Conservation (phyloP, 2,888 invertebrate genomes). For the Lagria hirta region DNA sequence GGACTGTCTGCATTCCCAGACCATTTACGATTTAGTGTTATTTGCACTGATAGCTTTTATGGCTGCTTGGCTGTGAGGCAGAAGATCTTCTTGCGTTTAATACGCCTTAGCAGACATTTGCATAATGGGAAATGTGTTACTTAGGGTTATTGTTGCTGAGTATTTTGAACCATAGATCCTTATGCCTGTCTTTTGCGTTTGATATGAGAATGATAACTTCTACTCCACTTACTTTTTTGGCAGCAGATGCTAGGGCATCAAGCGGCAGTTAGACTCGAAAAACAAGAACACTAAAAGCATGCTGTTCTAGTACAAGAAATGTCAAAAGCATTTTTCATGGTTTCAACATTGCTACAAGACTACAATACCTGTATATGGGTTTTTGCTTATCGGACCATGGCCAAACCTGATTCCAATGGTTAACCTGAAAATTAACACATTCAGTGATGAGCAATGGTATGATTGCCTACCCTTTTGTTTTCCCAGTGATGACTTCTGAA, state of each 20-base stretch:
- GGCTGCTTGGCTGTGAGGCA: too few relatives aligned
- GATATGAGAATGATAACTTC: too few relatives aligned
- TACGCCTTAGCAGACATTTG: too few relatives aligned
- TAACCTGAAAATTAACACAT: constrained; percentile 59
- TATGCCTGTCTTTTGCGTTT: too few relatives aligned
- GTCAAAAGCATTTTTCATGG: constrained; percentile 13
- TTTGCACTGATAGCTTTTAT: too few relatives aligned
- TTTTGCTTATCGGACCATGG: constrained; percentile 61
- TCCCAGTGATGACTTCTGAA: constrained; percentile 81
- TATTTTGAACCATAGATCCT: too few relatives aligned
- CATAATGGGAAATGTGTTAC: too few relatives aligned
- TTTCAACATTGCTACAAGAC: too few relatives aligned
- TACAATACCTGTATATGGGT: constrained; percentile 60
- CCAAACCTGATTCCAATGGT: constrained; percentile 64
- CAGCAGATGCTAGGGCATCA: constrained; percentile 50
- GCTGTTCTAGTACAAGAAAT: constrained; percentile 12
- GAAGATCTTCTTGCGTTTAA: too few relatives aligned
- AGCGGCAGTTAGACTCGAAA: constrained; percentile 60
- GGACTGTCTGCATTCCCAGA: too few relatives aligned
- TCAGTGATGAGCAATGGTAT: constrained; percentile 15
- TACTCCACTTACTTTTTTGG: constrained; percentile 44
- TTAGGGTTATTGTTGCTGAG: too few relatives aligned
- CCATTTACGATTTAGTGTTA: too few relatives aligned
- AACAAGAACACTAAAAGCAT: constrained; percentile 37
- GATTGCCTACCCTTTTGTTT: constrained; percentile 75